Conservation (phyloP, 2,888 invertebrate species). For the Oeneis ivallda region DNA sequence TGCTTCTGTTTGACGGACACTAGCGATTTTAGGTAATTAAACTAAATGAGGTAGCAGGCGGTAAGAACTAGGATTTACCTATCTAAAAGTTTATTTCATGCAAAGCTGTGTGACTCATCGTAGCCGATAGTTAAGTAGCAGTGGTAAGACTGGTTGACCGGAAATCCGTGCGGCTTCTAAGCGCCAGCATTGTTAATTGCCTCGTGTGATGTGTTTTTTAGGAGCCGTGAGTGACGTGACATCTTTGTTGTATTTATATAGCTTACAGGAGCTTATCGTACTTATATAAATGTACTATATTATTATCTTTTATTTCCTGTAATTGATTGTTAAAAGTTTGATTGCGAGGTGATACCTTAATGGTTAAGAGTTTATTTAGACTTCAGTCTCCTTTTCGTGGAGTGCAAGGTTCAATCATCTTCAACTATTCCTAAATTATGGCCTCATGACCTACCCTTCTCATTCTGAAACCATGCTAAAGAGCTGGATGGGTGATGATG, state of each 20-base stretch:
- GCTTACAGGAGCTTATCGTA: constrained; percentile 4
- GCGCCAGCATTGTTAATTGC: constrained; percentile 43
- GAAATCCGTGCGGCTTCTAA: constrained; percentile 59
- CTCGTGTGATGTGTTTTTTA: constrained; percentile 16
- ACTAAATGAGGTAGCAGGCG: constrained; percentile 40
- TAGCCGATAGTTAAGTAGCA: constrained; percentile 23
- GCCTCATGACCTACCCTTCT: no score
- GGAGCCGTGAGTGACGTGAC: constrained; percentile 6
- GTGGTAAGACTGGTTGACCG: constrained; percentile 54
- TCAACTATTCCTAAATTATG: no score
- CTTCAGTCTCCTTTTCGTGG: no score
- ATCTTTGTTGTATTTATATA: no score
- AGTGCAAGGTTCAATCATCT: no score
- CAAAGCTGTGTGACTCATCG: constrained; percentile 49
- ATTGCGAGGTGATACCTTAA: no score
- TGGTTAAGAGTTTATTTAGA: no score
- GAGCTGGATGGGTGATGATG: no score
- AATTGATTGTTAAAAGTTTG: no score
- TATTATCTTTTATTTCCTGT: no score
- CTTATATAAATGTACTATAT: no score
- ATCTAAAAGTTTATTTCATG: constrained; percentile 40
- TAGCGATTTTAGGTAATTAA: constrained; percentile 47
- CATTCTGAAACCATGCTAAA: no score
- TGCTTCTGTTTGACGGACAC: constrained; percentile 56
- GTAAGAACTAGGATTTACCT: constrained; percentile 36